Evolutionary conservation across 2,888 invertebrate species (phyloP).

Genomic region (Temnothorax rugatulus): DNA sequence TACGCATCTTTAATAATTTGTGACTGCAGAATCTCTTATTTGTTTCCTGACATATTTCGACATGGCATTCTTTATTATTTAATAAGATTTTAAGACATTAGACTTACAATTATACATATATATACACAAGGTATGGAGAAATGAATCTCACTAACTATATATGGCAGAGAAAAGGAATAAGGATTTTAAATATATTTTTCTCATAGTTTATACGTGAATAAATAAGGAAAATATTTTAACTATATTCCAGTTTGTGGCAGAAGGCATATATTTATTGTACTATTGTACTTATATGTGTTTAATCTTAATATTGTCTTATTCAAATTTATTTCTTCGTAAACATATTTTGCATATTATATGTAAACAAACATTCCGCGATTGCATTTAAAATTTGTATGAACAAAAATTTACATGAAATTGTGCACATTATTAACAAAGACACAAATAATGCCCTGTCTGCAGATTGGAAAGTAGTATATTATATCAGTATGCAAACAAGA

Average conservation of each 20-base stretch:
- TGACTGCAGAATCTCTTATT: constrained; percentile 41
- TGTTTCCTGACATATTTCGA: constrained; percentile 21
- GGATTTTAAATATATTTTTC: constrained; percentile 44
- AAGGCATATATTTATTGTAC: constrained; percentile 21
- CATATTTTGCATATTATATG: neutral
- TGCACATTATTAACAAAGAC: neutral
- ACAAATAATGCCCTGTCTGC: constrained; percentile 10
- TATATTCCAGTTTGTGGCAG: constrained; percentile 53
- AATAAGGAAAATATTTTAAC: constrained; percentile 23
- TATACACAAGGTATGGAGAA: constrained; percentile 78
- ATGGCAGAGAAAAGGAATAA: constrained; percentile 31
- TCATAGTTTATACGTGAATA: constrained; percentile 38
- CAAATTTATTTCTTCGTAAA: neutral
- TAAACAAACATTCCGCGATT: constrained; percentile 3
- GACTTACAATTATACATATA: constrained; percentile 36
- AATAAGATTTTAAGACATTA: constrained; percentile 8
- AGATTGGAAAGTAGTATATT: constrained; percentile 47
- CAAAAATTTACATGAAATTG: neutral
- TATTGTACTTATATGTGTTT: neutral
- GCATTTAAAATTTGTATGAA: neutral
- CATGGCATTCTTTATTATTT: constrained; percentile 42
- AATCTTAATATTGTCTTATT: neutral
- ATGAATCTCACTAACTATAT: constrained; percentile 36
- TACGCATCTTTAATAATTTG: constrained; percentile 44
- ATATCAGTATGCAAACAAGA: constrained; percentile 1